These are phyloP conservation scores for Columba livia DNA, from an alignment of 2,113 vertebrate species.

Conservation along the genomic window DNA sequence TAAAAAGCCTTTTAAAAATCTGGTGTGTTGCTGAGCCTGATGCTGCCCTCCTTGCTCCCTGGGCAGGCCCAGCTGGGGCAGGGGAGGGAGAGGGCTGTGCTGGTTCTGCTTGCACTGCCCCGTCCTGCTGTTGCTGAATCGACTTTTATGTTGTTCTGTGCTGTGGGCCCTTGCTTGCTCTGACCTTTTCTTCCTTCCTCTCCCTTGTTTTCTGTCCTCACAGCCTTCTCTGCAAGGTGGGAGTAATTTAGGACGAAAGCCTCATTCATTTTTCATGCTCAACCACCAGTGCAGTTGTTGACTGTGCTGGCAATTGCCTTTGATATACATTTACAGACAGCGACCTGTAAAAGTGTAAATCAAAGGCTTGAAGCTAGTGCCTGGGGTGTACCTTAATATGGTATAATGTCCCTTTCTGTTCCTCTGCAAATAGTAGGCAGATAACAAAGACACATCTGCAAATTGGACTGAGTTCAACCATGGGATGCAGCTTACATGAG, in stretches of 20 bases:
- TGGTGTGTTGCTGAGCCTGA: not conserved
- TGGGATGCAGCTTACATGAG: not conserved
- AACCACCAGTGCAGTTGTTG: not conserved
- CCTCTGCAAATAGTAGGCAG: not conserved
- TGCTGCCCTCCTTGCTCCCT: not conserved
- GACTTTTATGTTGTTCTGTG: not conserved
- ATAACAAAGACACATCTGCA: not conserved
- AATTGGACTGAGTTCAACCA: not conserved
- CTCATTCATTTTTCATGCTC: not conserved
- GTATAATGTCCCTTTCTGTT: not conserved
- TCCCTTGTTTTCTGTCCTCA: not conserved
- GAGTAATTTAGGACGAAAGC: not conserved
- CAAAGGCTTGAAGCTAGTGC: not conserved
- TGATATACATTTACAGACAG: constrained; percentile 17
- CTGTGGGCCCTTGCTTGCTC: not conserved
- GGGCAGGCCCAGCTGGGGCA: not conserved
- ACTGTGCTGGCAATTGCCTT: not conserved
- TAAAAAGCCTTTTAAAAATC: not conserved
- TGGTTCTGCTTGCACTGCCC: not conserved
- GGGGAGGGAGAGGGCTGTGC: not conserved
- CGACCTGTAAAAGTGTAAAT: constrained; percentile 34
- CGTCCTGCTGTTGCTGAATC: not conserved
- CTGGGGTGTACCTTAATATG: not conserved
- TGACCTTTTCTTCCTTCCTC: not conserved
- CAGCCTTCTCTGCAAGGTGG: not conserved